phyloP scores from a whole-genome alignment of 2,888 invertebrate genomes.

The Sisyra nigra region DNA sequence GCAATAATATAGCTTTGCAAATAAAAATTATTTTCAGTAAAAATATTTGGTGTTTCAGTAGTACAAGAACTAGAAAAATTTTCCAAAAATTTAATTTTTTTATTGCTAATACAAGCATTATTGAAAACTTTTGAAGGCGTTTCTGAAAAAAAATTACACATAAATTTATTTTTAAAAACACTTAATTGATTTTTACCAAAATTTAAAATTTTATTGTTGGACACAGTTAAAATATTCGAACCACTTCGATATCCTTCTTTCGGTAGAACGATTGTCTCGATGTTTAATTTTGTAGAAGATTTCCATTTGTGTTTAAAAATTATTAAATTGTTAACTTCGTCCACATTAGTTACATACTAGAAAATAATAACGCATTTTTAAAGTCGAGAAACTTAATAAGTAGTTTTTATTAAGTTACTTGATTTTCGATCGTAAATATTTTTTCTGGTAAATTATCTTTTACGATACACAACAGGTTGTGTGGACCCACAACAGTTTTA shows the following conservation, averaged over 20 bases:
- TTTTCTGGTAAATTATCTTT: slow-evolving; percentile 36
- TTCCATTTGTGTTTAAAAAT: not conserved
- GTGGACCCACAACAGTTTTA: slow-evolving; percentile 23
- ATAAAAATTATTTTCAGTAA: slow-evolving; percentile 19
- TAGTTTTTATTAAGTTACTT: too few relatives aligned
- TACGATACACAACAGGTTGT: slow-evolving; percentile 40
- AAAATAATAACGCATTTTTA: not conserved
- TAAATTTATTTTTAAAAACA: slow-evolving; percentile 11
- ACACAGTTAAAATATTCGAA: slow-evolving; percentile 16
- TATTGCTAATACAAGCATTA: slow-evolving; percentile 21
- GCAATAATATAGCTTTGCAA: slow-evolving; percentile 16
- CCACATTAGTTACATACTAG: not conserved
- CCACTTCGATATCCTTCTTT: slow-evolving; percentile 11
- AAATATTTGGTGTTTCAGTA: slow-evolving; percentile 18
- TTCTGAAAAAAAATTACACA: slow-evolving; percentile 16
- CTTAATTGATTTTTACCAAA: slow-evolving; percentile 16
- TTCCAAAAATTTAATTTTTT: slow-evolving; percentile 28
- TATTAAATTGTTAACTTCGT: not conserved
- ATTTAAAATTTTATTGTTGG: slow-evolving; percentile 13
- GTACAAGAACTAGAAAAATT: slow-evolving; percentile 25
- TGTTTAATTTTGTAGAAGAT: slow-evolving; percentile 9
- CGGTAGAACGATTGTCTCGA: slow-evolving; percentile 9
- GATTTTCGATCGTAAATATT: slow-evolving; percentile 19
- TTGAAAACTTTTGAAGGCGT: slow-evolving; percentile 22
- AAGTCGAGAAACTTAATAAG: too few relatives aligned